Evolutionary conservation across 2,888 invertebrate species (phyloP).

Genomic region (Hipparchia semele): DNA sequence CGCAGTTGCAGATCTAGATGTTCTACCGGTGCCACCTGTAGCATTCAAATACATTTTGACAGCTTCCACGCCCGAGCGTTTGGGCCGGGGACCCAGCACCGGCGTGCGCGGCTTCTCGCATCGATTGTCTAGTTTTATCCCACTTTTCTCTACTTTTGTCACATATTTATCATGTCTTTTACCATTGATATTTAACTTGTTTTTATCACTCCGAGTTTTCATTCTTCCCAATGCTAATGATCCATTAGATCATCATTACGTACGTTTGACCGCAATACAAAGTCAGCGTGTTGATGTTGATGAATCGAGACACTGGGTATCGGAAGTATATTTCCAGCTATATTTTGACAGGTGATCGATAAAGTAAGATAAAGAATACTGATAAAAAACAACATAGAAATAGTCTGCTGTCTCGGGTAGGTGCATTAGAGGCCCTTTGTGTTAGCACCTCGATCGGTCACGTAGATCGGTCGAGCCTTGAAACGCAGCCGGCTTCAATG

Average conservation of each 20-base stretch:
- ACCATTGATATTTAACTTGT: conserved; percentile 54
- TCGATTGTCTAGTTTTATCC: conserved; percentile 42
- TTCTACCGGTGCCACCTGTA: conserved; percentile 73
- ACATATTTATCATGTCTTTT: conserved; percentile 47
- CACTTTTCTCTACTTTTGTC: conserved; percentile 43
- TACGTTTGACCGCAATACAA: conserved; percentile 29
- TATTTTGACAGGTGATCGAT: conserved; percentile 52
- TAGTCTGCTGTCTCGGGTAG: conserved; percentile 55
- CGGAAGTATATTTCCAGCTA: conserved; percentile 36
- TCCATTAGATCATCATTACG: conserved; percentile 38
- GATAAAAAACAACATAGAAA: conserved; percentile 69
- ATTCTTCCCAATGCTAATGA: conserved; percentile 46
- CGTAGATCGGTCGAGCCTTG: conserved; percentile 67
- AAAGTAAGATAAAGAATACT: conserved; percentile 62
- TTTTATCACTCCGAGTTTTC: conserved; percentile 66
- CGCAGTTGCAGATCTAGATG: conserved; percentile 74
- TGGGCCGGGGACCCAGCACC: conserved; percentile 47
- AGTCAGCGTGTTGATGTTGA: conserved; percentile 19
- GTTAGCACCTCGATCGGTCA: conserved; percentile 67
- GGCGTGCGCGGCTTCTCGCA: conserved; percentile 44
- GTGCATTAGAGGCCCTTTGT: conserved; percentile 69
- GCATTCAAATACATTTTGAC: conserved; percentile 70
- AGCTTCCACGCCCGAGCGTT: conserved; percentile 74
- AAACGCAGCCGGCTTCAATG: conserved; percentile 46
- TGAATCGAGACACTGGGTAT: conserved; percentile 27